Conservation (phyloP, 2,113 vertebrate species). For the Notarius lentiginosus region DNA sequence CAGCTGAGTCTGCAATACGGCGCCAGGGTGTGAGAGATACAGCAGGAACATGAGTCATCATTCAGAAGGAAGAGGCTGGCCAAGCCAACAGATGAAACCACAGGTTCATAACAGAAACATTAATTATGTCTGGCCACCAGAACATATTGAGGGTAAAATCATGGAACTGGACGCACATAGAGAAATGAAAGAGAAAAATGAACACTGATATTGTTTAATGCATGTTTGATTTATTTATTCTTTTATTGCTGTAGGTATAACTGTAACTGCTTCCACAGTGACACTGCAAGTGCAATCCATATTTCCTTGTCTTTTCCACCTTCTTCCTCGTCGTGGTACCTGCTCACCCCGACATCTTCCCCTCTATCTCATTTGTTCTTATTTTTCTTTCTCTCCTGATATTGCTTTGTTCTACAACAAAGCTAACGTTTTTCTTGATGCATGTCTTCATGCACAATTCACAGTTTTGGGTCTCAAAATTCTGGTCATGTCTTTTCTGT, state of each 20-base stretch:
- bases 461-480: slow-evolving; percentile 17
- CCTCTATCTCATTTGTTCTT: neutral
- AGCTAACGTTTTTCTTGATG: neutral
- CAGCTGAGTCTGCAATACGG: slow-evolving; percentile 12
- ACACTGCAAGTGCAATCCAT: neutral
- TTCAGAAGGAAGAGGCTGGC: neutral
- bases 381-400: neutral
- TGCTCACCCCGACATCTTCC: slow-evolving; percentile 4
- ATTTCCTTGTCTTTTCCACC: neutral
- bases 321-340: neutral
- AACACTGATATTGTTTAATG: neutral
- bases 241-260: neutral
- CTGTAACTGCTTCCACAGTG: slow-evolving; percentile 1
- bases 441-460: neutral
- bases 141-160: neutral
- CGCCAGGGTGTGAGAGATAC: neutral
- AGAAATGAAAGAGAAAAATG: neutral
- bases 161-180: neutral
- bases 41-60: neutral
- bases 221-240: neutral
- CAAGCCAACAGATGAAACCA: neutral
- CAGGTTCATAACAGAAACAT: neutral
- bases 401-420: slow-evolving; percentile 18
- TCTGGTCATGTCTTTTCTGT: neutral
- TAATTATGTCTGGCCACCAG: neutral